Conservation (phyloP, 2,113 vertebrate species). For the Phylloscopus trochilus region DNA sequence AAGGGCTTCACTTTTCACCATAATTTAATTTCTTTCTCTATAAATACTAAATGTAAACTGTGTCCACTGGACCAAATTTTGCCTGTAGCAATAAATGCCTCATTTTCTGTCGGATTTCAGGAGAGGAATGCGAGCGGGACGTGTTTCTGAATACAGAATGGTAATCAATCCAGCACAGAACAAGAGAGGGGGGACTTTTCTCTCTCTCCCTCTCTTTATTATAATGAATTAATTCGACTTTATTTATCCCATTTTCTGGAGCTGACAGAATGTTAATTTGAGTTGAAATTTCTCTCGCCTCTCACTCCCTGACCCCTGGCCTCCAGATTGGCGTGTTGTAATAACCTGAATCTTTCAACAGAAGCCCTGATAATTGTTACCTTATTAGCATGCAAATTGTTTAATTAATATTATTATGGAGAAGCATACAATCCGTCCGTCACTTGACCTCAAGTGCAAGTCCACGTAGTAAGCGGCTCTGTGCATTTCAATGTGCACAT, state of each 20-base stretch:
- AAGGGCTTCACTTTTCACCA: conserved; percentile 81
- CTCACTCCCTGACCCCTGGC: conserved; percentile 98
- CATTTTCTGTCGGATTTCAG: conserved; percentile 86
- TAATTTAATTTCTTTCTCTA: conserved; percentile 87
- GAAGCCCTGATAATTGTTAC: conserved; percentile 99
- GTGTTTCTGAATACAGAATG: conserved; percentile 95
- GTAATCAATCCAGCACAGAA: conserved; percentile 88
- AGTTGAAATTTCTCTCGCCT: conserved; percentile 97
- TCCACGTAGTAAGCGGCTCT: conserved; percentile 87
- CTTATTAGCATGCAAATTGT: conserved; percentile 99
- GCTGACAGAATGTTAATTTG: conserved; percentile 99
- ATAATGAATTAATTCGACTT: conserved; percentile 99
- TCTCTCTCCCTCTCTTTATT: conserved; percentile 84
- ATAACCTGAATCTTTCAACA: conserved; percentile 99
- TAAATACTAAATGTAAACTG: conserved; percentile 96
- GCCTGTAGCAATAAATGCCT: conserved; percentile 86
- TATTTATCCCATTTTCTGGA: conserved; percentile 99
- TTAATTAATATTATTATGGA: conserved; percentile 99
- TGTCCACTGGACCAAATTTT: conserved; percentile 85
- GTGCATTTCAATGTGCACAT: conserved; percentile 88
- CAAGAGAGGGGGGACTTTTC: conserved; percentile 72
- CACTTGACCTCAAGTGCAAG: conserved; percentile 99
- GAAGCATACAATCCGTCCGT: conserved; percentile 99
- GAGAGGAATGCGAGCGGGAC: conserved; percentile 83
- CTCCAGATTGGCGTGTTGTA: conserved; percentile 99